Percentiles rank a stretch among this genome's conserved stretches.
Conservation (phyloP, 1,140 invertebrate genomes). For the Saccostrea glomerata region DNA sequence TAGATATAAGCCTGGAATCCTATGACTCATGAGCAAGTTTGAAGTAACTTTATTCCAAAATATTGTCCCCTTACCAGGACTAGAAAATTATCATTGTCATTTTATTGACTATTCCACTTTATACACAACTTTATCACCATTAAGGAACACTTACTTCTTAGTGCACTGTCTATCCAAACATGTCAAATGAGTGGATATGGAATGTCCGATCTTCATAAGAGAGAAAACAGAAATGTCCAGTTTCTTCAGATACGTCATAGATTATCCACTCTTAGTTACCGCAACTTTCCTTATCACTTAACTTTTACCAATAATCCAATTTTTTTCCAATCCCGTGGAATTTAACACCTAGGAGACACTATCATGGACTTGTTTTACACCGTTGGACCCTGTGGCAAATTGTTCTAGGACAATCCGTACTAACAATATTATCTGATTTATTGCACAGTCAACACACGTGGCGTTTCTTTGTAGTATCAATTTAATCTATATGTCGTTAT, state of each 20-base stretch:
- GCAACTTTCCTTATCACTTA: not conserved
- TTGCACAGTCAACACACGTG: not conserved
- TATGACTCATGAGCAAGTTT: not conserved
- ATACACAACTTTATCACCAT: conserved; percentile 12
- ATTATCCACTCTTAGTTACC: not conserved
- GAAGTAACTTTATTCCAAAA: not conserved
- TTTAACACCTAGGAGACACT: conserved; percentile 21
- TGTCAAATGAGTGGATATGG: not conserved
- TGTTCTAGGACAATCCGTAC: not conserved
- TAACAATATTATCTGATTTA: conserved; percentile 29
- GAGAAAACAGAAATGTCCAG: not conserved
- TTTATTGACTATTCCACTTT: not conserved
- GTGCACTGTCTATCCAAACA: not conserved
- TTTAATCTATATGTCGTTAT: conserved; percentile 17
- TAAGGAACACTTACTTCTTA: not conserved
- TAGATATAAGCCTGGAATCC: not conserved
- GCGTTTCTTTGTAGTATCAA: not conserved
- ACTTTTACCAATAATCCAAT: not conserved
- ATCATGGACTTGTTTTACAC: not conserved
- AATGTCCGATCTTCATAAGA: not conserved
- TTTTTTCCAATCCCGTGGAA: not conserved
- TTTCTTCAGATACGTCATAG: not conserved
- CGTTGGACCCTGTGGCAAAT: not conserved
- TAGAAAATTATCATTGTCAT: not conserved
- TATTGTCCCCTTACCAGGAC: not conserved